Base-by-base conservation (phyloP, 2,797 vertebrate genomes). In the Danio albolineatus region DNA sequence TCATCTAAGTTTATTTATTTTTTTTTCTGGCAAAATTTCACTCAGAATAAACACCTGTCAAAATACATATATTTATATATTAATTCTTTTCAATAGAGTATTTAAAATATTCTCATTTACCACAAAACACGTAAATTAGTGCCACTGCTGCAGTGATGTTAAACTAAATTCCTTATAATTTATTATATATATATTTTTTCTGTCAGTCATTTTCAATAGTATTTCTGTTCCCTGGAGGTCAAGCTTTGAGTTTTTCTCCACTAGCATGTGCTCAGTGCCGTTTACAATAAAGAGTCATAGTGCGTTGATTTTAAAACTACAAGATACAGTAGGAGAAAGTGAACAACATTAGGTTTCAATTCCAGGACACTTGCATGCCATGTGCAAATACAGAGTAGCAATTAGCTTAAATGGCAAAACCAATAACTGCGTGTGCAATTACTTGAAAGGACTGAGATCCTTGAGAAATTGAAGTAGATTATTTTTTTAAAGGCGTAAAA, bases 91-190 rank as follows among this genome's bases (percentile, higher is more conserved):
- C 71, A 86, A 86, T 90, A 90, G 85, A 89, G 88, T 92, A 92
- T 90, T 93, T 91, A 91, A 94, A 93, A 94, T 93, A 92, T 87
- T 84, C 90, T 89, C 2, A 90, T 92, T 89, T 90, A 92, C 89
- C 89, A 94, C 91, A 90, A 91, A 90, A 91, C 87, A 89, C 87
- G 79, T 48, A 87, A 82, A 89, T 75, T 84, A 92, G 88, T 85
- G 89, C 87, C 82, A 86, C 79, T 87, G 86, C 83, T 88, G 84
- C 69, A 84, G 78, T 84, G 80, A 65, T 77, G 67, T 61, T 83
- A 84, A 82, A 82, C 76, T 65, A 76, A 76, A 83, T 62, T 28
- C 14, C 4, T 43, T 51, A 41, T 28, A 70, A 13, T 16, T 61
- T 14, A 21, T 54, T 71, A 78, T 53, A 62, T 71, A 51, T 70